Conservation (phyloP, 2,888 invertebrate species). For the Anaspis maculata region DNA sequence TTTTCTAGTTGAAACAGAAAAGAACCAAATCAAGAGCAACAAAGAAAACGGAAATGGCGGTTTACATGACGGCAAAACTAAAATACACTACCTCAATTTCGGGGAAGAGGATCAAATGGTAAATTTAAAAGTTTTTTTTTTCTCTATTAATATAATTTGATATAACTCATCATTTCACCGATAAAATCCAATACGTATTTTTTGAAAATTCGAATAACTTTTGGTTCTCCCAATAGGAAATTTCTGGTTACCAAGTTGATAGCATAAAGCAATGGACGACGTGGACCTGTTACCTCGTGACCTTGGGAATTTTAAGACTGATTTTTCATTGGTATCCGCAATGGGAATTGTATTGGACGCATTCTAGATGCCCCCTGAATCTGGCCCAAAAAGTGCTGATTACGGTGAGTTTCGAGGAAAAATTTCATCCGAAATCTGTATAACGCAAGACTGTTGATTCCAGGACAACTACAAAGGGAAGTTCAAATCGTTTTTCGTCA, state of each 20-base stretch:
- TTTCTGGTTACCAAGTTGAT: conserved; percentile 57
- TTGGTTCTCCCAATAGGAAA: conserved; percentile 46
- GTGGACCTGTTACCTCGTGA: conserved; percentile 56
- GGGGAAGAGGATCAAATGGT: conserved; percentile 37
- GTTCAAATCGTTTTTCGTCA: conserved; percentile 62
- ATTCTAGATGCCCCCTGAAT: conserved; percentile 58
- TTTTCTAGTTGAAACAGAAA: too few relatives aligned
- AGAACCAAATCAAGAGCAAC: too few relatives aligned
- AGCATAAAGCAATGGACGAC: conserved; percentile 42
- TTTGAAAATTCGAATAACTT: conserved; percentile 14
- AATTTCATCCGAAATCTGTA: too few relatives aligned
- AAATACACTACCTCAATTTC: conserved; percentile 26
- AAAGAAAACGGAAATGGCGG: too few relatives aligned
- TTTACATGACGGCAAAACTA: too few relatives aligned
- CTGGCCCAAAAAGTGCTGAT: conserved; percentile 72
- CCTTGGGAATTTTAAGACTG: conserved; percentile 69
- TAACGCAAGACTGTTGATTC: conserved; percentile 23
- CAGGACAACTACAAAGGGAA: conserved; percentile 70
- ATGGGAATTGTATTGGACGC: conserved; percentile 66
- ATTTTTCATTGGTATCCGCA: conserved; percentile 85
- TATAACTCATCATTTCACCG: conserved; percentile 8
- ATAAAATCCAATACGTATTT: conserved; percentile 4
- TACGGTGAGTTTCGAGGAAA: conserved; percentile 46
- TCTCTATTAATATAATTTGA: conserved; percentile 3
- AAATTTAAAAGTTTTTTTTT: too few relatives aligned